A percentile compares a stretch with the other conserved stretches of the same genome.
Conservation (phyloP, 2,113 vertebrate genomes). For the Edolisoma coerulescens region DNA sequence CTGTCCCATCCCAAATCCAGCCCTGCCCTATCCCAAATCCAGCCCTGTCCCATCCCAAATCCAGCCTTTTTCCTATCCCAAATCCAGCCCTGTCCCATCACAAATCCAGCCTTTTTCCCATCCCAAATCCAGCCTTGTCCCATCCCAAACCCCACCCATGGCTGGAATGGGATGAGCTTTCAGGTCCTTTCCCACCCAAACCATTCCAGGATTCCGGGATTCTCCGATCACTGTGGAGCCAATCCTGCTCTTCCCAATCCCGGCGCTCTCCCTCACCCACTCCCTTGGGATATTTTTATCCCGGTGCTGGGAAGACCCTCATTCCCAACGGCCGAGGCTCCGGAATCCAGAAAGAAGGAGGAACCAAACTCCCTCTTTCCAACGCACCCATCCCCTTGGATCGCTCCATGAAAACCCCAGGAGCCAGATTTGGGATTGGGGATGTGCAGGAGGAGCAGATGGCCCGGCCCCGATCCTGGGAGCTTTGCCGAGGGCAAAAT, state of each 20-base stretch:
- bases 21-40: too few species aligned
- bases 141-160: too few species aligned
- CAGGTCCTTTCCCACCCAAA: background rate
- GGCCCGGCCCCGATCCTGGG: background rate
- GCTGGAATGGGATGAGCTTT: background rate
- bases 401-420: accelerated
- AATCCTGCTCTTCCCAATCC: background rate
- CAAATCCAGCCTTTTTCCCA: background rate
- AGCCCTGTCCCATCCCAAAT: background rate
- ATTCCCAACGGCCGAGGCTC: background rate
- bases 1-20: too few species aligned
- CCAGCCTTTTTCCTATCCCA: background rate
- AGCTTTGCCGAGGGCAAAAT: background rate
- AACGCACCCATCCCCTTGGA: background rate
- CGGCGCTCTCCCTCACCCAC: background rate
- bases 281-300: background rate
- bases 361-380: background rate
- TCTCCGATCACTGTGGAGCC: background rate
- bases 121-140: background rate
- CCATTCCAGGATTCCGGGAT: background rate
- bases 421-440: background rate
- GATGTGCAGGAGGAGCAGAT: background rate
- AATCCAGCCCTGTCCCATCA: background rate
- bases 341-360: background rate
- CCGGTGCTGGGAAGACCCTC: background rate